Percentiles rank a stretch among this genome's conserved stretches.
Evolutionary conservation across 2,888 invertebrate genomes (phyloP).

Genomic region (Troides aeacus): DNA sequence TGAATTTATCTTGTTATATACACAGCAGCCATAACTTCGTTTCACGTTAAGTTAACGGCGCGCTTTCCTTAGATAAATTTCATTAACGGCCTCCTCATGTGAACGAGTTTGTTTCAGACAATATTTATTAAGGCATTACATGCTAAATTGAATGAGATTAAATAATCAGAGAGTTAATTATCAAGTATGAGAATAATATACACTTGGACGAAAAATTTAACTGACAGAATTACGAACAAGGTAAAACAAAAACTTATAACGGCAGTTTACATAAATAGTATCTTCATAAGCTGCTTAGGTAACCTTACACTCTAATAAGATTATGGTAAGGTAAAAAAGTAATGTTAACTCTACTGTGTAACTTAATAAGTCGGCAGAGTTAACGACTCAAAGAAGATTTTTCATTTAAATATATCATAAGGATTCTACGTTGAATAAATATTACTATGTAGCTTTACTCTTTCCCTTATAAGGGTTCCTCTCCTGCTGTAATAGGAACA

Average conservation of each 20-base stretch:
- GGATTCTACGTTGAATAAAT: no score
- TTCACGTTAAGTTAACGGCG: constrained; percentile 10
- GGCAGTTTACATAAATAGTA: not conserved
- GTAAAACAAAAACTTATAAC: no score
- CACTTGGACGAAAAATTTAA: not conserved
- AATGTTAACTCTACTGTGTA: no score
- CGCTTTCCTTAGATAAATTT: constrained; percentile 9
- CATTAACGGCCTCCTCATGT: constrained; percentile 14
- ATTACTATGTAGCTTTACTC: no score
- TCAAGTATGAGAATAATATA: no score
- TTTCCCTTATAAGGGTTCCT: no score
- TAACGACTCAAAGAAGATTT: no score
- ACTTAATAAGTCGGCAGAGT: no score
- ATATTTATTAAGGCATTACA: not conserved
- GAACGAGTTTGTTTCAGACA: constrained; percentile 5
- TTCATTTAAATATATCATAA: no score
- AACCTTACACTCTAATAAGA: not conserved
- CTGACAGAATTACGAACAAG: not conserved
- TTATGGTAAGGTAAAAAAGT: not conserved
- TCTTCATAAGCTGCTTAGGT: not conserved
- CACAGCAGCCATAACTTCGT: constrained; percentile 13
- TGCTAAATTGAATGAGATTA: not conserved
- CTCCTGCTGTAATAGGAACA: no score
- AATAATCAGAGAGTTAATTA: no score
- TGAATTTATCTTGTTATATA: constrained; percentile 18